Conservation (phyloP, 2,888 invertebrate species). For the Galerucella pusilla region DNA sequence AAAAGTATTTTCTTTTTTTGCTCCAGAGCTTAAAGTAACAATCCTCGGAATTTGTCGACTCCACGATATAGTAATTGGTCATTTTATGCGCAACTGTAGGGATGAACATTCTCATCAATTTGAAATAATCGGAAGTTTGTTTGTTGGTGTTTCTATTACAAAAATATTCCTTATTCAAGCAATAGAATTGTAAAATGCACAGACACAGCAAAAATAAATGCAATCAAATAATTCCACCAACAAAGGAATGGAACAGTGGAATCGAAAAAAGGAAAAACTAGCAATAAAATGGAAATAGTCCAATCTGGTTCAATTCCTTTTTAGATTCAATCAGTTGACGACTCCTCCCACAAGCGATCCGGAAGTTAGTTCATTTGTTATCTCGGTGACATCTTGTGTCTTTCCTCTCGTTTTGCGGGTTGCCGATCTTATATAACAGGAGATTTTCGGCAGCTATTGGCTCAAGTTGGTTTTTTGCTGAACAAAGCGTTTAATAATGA, state of each 20-base stretch:
- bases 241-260: constrained; percentile 23
- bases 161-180: background rate
- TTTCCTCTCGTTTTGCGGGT: constrained; percentile 58
- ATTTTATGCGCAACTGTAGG: too few relatives aligned
- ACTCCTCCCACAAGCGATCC: constrained; percentile 55
- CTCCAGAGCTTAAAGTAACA: too few relatives aligned
- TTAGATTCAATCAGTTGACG: constrained; percentile 59
- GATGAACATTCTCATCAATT: too few relatives aligned
- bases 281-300: constrained; percentile 51
- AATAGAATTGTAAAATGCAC: background rate
- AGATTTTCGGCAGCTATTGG: constrained; percentile 62
- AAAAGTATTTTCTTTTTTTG: too few relatives aligned
- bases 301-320: constrained; percentile 52
- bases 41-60: too few relatives aligned
- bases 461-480: constrained; percentile 61
- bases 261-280: constrained; percentile 21
- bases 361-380: constrained; percentile 61
- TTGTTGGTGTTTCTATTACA: background rate
- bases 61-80: too few relatives aligned
- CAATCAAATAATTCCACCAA: constrained; percentile 20
- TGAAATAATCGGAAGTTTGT: too few relatives aligned
- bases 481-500: constrained; percentile 66
- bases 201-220: constrained; percentile 24
- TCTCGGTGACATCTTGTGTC: constrained; percentile 58
- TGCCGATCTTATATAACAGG: constrained; percentile 56